A percentile compares a stretch with the other conserved stretches of the same genome.
Evolutionary conservation across 2,113 vertebrate species (phyloP).

Genomic region (Orthonyx spaldingii): DNA sequence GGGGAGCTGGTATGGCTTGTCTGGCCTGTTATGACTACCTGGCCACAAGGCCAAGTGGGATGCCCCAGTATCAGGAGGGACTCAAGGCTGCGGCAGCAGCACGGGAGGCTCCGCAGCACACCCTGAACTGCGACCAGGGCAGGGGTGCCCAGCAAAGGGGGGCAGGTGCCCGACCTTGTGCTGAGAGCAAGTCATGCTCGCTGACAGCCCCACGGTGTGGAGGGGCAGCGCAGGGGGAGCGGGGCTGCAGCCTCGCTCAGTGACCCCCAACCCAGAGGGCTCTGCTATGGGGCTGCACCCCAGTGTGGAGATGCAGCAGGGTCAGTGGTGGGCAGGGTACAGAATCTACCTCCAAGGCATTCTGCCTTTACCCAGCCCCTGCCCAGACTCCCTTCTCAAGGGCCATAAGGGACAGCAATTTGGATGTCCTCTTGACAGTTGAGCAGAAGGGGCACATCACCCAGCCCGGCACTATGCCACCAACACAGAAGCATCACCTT

Average conservation of each 20-base stretch:
- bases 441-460: neutral
- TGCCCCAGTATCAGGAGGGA: slow-evolving; percentile 14
- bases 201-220: accelerated
- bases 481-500: neutral
- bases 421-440: neutral
- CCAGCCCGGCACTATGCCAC: accelerated
- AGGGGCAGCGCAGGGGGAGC: neutral
- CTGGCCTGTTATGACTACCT: slow-evolving; percentile 50
- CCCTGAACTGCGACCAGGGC: neutral
- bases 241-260: neutral
- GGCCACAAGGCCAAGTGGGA: slow-evolving; percentile 42
- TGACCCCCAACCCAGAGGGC: neutral
- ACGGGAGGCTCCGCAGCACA: neutral
- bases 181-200: accelerated
- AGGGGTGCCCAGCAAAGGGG: neutral
- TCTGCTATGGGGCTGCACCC: neutral
- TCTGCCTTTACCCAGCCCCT: neutral
- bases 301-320: neutral
- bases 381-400: neutral
- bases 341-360: neutral
- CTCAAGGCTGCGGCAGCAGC: slow-evolving; percentile 37
- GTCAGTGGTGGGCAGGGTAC: neutral
- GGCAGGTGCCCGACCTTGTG: neutral
- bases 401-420: neutral
- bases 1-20: neutral